Evolutionary conservation across 2,113 vertebrate species (phyloP).

Genomic region (Archocentrus centrarchus): DNA sequence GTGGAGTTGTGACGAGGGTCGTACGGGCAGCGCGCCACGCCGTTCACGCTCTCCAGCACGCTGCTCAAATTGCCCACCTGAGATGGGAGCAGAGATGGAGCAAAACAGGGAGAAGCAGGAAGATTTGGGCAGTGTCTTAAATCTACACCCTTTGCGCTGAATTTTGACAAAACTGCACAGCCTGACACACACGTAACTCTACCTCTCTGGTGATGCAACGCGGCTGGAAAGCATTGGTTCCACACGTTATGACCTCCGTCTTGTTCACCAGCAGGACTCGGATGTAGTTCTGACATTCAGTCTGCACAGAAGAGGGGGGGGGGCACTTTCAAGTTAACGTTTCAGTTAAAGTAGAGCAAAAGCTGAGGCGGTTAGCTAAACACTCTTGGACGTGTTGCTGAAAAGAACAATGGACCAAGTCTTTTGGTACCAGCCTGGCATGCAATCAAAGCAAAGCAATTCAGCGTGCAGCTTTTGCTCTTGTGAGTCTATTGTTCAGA

Average conservation of each 20-base stretch:
- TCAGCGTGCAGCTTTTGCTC: not conserved
- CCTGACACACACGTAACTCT: not conserved
- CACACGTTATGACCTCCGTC: slow-evolving; percentile 95
- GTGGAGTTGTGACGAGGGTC: slow-evolving; percentile 98
- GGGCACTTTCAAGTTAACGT: not conserved
- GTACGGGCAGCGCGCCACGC: slow-evolving; percentile 95
- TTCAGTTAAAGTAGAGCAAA: not conserved
- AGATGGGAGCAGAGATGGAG: not conserved
- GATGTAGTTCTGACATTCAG: slow-evolving; percentile 98
- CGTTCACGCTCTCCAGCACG: slow-evolving; percentile 92
- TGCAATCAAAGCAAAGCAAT: slow-evolving; percentile 1
- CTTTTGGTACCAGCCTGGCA: slow-evolving; percentile 4
- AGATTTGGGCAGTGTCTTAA: not conserved
- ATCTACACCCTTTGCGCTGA: not conserved
- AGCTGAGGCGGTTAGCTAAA: not conserved
- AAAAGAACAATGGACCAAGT: slow-evolving; percentile 29
- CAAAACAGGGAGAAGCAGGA: not conserved
- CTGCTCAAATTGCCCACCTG: slow-evolving; percentile 95
- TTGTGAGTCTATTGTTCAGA: slow-evolving; percentile 27
- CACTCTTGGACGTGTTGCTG: not conserved
- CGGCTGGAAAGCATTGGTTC: slow-evolving; percentile 96
- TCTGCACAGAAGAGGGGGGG: slow-evolving; percentile 73
- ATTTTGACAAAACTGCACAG: not conserved
- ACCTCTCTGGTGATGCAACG: slow-evolving; percentile 95
- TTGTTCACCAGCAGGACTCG: slow-evolving; percentile 93